Evolutionary conservation across 2,888 invertebrate species (phyloP), one percentile per base, ranked within the genome.

Genomic region (Thereva nobilitata): DNA sequence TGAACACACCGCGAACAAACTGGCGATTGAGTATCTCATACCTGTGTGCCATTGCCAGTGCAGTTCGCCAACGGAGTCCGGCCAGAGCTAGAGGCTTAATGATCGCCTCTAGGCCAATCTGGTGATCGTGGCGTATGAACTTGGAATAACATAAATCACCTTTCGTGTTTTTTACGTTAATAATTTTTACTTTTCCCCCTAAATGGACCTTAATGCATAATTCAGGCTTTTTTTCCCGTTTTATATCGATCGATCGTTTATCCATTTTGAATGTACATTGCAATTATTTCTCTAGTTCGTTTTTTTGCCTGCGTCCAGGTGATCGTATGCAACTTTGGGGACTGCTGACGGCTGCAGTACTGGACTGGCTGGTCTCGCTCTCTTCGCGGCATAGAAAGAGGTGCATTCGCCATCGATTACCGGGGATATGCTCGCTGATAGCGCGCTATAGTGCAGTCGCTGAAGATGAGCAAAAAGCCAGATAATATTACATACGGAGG

Each of bases 61-160:
- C 23, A 23, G 23, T 23, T 23, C 23, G 23, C 23, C 23, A 23
- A 2, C 23, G 23, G 23, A 23, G 23, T 23, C 23, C 23, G 23
- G 23, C 23, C 23, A 23, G 23, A 23, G 23, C 23, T 23, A 2
- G 23, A 23, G 23, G 37, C 50, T 35, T 61, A 61, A 61, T 50
- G 61, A 61, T 61, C 34, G 42, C 47, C 50, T 23, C 45, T 23
- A 23, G 8, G 44, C 69, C 56, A 57, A 67, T 59, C 59, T 41
- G 54, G 56, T 68, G 61, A 66, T 64, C 66, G 64, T 69, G 59
- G 67, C 64, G 67, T 66, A 69, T 69, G 69, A 64, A 69, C 69
- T 69, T 67, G 69, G 67, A 61, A 54, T 61, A 52, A 67, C 59
- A 69, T 67, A 69, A 69, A 69, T 69, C 69, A 69, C 69, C 67